Evolutionary conservation across 2,797 vertebrate species (phyloP), one percentile per base, ranked within the genome.

Genomic region (Chrysocyon brachyurus): DNA sequence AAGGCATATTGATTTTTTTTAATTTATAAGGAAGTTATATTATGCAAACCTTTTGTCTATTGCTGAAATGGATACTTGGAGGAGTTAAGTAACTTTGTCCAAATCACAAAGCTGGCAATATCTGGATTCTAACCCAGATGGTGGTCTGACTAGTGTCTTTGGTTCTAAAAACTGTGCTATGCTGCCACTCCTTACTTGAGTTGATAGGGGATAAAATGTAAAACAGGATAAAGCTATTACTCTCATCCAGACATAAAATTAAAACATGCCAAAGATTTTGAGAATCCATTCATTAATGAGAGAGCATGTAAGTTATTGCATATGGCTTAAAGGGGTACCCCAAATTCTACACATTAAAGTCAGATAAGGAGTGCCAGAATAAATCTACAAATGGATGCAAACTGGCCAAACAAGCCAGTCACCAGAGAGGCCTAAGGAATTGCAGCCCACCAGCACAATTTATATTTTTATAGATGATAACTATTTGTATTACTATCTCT

Each of bases 251-350:
- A 75, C 86, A 31, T 64, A 73, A 85, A 96, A 64, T 85, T 14
- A 77, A 84, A 79, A 85, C 12, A 46, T n/a, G 11, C 17, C 21
- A 40, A 78, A 33, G 0, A 61, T 66, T 93, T 92, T 66, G 63
- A 78, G 87, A 88, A 77, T 81, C 70, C 19, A 59, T 78, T 87
- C 93, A 66, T 82, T 96, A 96, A 77, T 70, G 72, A 87, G 8
- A 40, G 19, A 77, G 31, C 12, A 7, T 31, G 1, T 52, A 75
- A 79, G 6, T 79, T 75, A 87, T 26, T 86, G 49, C 10, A 72
- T 77, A 19, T 79, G 15, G 8, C 86, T 14, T 57, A 90, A 90
- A 95, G 40, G 19, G 61, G 4, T 90, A 82, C 15, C n/a, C 21
- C 0, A 92, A 87, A 89, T 40, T 24, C 26, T n/a, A 86, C 16